phyloP scores from a whole-genome alignment of 2,888 invertebrate genomes.

The Cryptus viduatorius region DNA sequence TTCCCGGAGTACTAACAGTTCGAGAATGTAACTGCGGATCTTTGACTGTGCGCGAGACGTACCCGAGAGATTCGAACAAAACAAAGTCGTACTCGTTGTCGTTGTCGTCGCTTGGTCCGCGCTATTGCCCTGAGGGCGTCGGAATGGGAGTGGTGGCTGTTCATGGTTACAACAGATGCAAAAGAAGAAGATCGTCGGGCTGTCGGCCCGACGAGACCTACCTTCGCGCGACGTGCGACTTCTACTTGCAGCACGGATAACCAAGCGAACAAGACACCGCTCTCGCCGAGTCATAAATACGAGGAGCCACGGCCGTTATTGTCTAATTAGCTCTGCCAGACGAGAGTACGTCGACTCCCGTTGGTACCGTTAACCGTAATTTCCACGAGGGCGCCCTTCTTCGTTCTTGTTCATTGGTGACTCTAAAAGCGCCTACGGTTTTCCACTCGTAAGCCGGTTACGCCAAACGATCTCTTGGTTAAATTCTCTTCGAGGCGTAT shows the following conservation, averaged over 20 bases:
- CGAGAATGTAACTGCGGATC: constrained; percentile 40
- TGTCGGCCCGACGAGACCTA: constrained; percentile 1
- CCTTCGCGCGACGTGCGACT: constrained; percentile 46
- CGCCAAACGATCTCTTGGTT: constrained; percentile 10
- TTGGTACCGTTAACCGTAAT: constrained; percentile 69
- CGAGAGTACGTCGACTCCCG: constrained; percentile 63
- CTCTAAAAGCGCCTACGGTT: constrained; percentile 54
- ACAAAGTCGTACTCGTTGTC: constrained; percentile 35
- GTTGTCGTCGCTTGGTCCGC: constrained; percentile 34
- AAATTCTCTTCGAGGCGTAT: constrained; percentile 19
- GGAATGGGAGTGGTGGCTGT: constrained; percentile 52
- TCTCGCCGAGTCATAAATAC: constrained; percentile 66
- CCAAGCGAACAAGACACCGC: constrained; percentile 50
- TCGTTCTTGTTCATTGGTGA: constrained; percentile 65
- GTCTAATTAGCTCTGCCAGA: constrained; percentile 71
- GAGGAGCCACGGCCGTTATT: constrained; percentile 67
- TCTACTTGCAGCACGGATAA: constrained; percentile 5
- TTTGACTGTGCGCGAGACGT: not conserved
- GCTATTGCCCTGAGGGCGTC: constrained; percentile 26
- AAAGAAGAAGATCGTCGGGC: constrained; percentile 52
- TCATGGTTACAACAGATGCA: constrained; percentile 53
- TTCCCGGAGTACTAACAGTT: not conserved
- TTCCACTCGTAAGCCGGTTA: constrained; percentile 17
- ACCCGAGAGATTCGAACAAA: constrained; percentile 35
- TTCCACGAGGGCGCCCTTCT: constrained; percentile 63